Base-by-base conservation (phyloP, 2,113 vertebrate species). In the Ceyx margarethae region DNA sequence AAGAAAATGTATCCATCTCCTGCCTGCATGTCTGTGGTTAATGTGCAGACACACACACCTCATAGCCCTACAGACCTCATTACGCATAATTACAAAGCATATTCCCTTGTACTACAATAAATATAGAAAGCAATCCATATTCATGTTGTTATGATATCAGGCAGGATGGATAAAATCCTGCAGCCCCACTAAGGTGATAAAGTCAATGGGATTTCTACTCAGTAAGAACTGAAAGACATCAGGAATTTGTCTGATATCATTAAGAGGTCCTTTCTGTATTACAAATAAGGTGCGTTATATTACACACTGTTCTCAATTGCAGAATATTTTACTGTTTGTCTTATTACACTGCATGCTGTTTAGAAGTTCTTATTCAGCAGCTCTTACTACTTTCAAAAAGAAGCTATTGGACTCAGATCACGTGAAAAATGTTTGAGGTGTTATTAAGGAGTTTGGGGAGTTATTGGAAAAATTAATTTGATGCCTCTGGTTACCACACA, bases 1-100 rank as follows among this genome's bases (percentile, higher is more conserved):
- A 42, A 86, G 93, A 33, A 83, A 85, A 25, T 50, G 57, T 68
- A 86, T 81, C 89, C 77, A 81, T 85, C 76, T 71, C 87, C 48
- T 87, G 79, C 68, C 77, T 75, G 71, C 33, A 11, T 6, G 33
- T 42, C 81, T 88, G 77, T 16, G 77, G 69, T 56, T 85, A 6
- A 94, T 14, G 53, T 25, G 1, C 71, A 81, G 51, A 29, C 69
- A 76, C 61, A 85, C 71, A 42, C 87, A 23, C 31, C 66, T 62
- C 80, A 15, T 3, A 82, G 67, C 86, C 67, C 56, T 51, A 29
- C 58, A 90, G 67, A 72, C 85, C 53, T 91, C 74, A 56, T 89
- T 68, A 89, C 1, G 11, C 42, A 80, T 62, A 79, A 95, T 91
- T 85, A 85, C 72, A 83, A 91, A 85, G 64, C 75, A 40, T 69